Base-by-base conservation (phyloP, 2,888 invertebrate species). In the Torymus tubicola region DNA sequence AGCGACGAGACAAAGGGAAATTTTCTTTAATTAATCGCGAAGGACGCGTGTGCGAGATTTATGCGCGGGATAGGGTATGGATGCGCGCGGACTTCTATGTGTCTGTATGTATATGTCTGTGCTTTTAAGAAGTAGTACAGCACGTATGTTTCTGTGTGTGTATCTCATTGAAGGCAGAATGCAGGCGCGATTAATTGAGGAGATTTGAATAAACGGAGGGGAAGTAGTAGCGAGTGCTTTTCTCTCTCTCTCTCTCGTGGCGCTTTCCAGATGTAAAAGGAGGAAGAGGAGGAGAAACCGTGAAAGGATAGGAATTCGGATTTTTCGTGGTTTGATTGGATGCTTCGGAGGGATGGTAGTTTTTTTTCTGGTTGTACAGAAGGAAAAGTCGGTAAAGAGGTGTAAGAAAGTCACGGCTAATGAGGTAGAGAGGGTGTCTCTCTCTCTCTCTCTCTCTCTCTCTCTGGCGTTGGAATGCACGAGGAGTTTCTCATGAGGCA, bases 21-120 rank as follows among this genome's bases (percentile, higher is more conserved):
- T 70, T 67, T 78, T 61, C 71, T 68, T 72, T 78, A 78, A 78
- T 78, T 72, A 78, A 78, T 78, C 71, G 58, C 8, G 55, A 42
- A 42, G 53, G 21, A 42, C 24, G 18, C n/a, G 24, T 3, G 60
- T 8, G 8, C 52, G 65, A 78, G 78, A 78, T 78, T 78, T 71
- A 72, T 72, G 64, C 76, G 0, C 76, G 0, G 55, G 75, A 68
- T 75, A 75, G 21, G n/a, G n/a, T n/a, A n/a, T 12, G 42, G 58
- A 14, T n/a, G 52, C n/a, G 52, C n/a, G 31, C 10, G 55, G n/a
- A 24, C 55, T 50, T 10, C 2, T 18, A 24, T 11, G 60, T 12
- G 5, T 57, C 13, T 42, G 42, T 42, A 2, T 21, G 21, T 21
- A 2, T 21, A 21, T 21, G 21, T 21, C 21, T 61, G 57, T 12